Base-by-base conservation (phyloP, 2,888 invertebrate genomes). In the Caenorhabditis sp. region DNA sequence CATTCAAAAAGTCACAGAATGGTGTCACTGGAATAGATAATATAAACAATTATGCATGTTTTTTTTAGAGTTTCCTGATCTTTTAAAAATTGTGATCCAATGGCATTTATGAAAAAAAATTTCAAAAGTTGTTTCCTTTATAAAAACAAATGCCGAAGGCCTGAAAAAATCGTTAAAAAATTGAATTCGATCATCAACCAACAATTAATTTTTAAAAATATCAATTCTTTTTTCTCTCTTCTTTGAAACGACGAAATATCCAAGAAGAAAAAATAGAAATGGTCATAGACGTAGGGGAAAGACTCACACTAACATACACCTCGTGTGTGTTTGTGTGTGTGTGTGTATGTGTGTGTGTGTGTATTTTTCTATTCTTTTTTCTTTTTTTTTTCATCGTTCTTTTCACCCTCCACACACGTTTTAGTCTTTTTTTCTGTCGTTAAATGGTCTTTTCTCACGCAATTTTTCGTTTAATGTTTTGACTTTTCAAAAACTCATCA, bases 251-350 rank as follows among this genome's bases (percentile, higher is more conserved):
- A 5, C 7, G 14, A 43, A 43, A 43, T 43, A 43, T 43, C 43
- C 43, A 43, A 43, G 43, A 43, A 43, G 43, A 43, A 43, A 17
- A 43, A 43, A 43, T 17, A 43, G 14, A 17, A 17, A 43, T 43
- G 43, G 36, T 10, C 12, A 43, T 17, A 43, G 43, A 43, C 43
- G 43, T 43, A 43, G 43, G 14, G 43, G 43, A 43, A 43, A 43
- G 43, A 43, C 43, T 43, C 43, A 43, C 43, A 43, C 43, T 43
- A 43, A 14, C 43, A 43, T 43, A 43, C 43, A 43, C 43, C 43
- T 65, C 62, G 59, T 59, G 58, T 43, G 65, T 62, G 27, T 23
- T 4, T 31, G 4, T 31, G 31, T 31, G 10, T 31, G 31, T 31
- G 31, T 31, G 10, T 31, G n/a, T n/a, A n/a, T n/a, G n/a, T n/a